Evolutionary conservation across 2,888 invertebrate genomes (phyloP).

Genomic region (Pristionchus mayeri): DNA sequence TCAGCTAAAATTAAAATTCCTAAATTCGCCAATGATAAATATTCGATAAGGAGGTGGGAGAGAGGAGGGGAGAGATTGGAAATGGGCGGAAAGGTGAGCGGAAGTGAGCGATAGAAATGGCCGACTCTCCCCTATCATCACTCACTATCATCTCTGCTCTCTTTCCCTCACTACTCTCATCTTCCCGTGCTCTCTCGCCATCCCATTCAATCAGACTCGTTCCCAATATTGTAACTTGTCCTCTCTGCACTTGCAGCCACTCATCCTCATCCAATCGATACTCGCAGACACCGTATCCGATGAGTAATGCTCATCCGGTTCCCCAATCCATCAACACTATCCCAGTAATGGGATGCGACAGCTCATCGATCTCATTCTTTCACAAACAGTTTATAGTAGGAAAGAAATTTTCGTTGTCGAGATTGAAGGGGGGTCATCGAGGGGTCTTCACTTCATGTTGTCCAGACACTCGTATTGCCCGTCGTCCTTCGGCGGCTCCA

Average conservation of each 20-base stretch:
- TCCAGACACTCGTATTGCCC: slow-evolving; percentile 38
- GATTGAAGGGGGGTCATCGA: not conserved
- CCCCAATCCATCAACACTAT: slow-evolving; percentile 6
- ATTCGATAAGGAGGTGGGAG: slow-evolving; percentile 9
- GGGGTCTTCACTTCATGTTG: slow-evolving; percentile 13
- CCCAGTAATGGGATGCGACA: not conserved
- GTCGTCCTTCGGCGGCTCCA: slow-evolving; percentile 23
- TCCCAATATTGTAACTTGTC: slow-evolving; percentile 41
- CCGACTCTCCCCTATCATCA: slow-evolving; percentile 30
- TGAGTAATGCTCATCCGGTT: not conserved
- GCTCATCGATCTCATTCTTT: slow-evolving; percentile 16
- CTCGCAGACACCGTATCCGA: not conserved
- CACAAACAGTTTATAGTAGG: slow-evolving; percentile 44
- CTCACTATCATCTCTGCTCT: slow-evolving; percentile 5
- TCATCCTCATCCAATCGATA: too few relatives aligned
- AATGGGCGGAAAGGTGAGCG: slow-evolving; percentile 23
- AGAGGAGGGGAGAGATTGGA: not conserved
- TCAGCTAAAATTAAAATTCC: not conserved
- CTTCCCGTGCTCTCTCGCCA: not conserved
- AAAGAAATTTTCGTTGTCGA: slow-evolving; percentile 45
- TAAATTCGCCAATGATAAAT: not conserved
- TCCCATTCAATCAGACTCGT: slow-evolving; percentile 22
- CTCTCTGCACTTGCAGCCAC: not conserved
- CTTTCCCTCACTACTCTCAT: not conserved
- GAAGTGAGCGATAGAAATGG: slow-evolving; percentile 36